A percentile compares a stretch with the other conserved stretches of the same genome.
Evolutionary conservation across 2,797 vertebrate species (phyloP).

Genomic region (Trachops cirrhosus): DNA sequence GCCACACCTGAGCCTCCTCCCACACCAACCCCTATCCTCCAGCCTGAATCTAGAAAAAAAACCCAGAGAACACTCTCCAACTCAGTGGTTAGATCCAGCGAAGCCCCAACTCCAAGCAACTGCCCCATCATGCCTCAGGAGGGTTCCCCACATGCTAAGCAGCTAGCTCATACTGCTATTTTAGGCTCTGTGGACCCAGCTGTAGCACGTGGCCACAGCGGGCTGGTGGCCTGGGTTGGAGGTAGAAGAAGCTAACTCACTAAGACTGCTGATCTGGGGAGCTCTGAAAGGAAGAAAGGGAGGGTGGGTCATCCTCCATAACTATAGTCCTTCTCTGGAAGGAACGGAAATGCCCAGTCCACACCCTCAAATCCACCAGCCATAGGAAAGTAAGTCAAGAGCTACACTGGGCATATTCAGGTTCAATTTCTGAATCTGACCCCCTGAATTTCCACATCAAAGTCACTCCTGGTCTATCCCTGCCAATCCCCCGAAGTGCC

Average conservation of each 20-base stretch:
- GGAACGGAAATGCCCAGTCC: background rate
- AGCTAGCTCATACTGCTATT: constrained; percentile 71
- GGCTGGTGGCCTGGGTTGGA: constrained; percentile 33
- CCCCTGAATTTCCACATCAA: constrained; percentile 16
- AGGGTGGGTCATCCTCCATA: background rate
- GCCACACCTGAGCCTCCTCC: background rate
- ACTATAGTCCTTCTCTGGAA: background rate
- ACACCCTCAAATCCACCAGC: background rate
- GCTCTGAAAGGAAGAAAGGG: background rate
- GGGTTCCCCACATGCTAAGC: constrained; percentile 42
- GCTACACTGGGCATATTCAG: background rate
- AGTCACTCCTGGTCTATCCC: background rate
- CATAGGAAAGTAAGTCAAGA: background rate
- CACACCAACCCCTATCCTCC: background rate
- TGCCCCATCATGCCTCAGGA: constrained; percentile 31
- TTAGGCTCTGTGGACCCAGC: constrained; percentile 66
- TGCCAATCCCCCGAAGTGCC: background rate
- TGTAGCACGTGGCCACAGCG: constrained; percentile 45
- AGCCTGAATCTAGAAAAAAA: background rate
- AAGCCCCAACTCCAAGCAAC: constrained; percentile 5
- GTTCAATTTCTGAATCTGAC: constrained; percentile 58
- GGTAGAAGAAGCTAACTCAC: background rate
- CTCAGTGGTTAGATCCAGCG: background rate
- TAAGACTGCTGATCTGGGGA: background rate
- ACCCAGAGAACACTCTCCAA: background rate